These are phyloP conservation scores for Perithous albicinctus DNA, from an alignment of 2,888 invertebrate species.

Conservation along the genomic window DNA sequence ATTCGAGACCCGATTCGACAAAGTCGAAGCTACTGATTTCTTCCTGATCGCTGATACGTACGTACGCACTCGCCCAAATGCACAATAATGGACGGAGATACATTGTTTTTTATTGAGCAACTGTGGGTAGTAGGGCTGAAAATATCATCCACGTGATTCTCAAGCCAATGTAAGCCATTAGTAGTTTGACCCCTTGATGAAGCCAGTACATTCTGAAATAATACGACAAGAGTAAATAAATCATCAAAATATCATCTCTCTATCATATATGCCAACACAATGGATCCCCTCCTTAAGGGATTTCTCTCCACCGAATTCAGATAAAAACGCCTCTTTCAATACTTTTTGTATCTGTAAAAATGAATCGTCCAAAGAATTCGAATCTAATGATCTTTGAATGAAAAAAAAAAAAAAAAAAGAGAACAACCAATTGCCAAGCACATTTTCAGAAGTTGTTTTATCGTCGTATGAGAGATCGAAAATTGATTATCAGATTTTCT, in stretches of 20 bases:
- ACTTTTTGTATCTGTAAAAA: too few relatives aligned
- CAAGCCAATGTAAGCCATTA: constrained; percentile 77
- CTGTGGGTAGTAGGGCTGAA: constrained; percentile 62
- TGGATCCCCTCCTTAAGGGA: too few relatives aligned
- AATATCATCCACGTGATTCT: constrained; percentile 78
- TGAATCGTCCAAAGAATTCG: too few relatives aligned
- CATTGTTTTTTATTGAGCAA: constrained; percentile 46
- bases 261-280: too few relatives aligned
- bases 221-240: not conserved
- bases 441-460: too few relatives aligned
- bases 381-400: too few relatives aligned
- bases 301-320: too few relatives aligned
- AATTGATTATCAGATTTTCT: too few relatives aligned
- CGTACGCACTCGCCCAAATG: not conserved
- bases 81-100: not conserved
- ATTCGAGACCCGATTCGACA: not conserved
- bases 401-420: too few relatives aligned
- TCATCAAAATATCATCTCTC: not conserved
- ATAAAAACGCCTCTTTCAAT: too few relatives aligned
- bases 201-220: constrained; percentile 83
- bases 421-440: too few relatives aligned
- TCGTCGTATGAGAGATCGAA: too few relatives aligned
- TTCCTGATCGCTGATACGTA: not conserved
- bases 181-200: constrained; percentile 80
- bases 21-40: not conserved